Evolutionary conservation across 1,140 invertebrate species (phyloP).

Genomic region (Stenopsyche tienmushanensis): DNA sequence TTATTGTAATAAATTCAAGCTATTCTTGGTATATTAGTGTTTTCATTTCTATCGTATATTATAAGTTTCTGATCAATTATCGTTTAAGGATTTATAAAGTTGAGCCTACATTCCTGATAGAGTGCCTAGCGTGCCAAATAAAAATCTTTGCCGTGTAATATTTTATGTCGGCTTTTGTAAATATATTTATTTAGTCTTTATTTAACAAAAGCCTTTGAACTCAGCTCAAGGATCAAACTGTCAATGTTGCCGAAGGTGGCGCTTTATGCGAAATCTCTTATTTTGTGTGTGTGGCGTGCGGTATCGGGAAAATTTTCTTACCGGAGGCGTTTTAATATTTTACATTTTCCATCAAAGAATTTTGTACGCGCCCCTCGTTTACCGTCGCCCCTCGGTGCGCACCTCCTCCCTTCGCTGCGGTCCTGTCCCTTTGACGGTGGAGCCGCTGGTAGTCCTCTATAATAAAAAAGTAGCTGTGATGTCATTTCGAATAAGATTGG

Average conservation of each 20-base stretch:
- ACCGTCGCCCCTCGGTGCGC: too few relatives aligned
- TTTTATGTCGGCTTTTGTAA: constrained; percentile 18
- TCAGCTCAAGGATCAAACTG: constrained; percentile 34
- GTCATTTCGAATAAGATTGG: constrained; percentile 41
- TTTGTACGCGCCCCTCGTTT: too few relatives aligned
- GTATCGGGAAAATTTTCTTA: constrained; percentile 23
- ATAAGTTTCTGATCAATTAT: too few relatives aligned
- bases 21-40: too few relatives aligned
- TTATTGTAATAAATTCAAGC: too few relatives aligned
- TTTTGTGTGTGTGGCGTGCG: constrained; percentile 21
- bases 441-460: constrained; percentile 17
- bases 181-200: constrained; percentile 39
- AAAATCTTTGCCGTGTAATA: not conserved
- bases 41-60: too few relatives aligned
- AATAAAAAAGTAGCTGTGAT: constrained; percentile 29
- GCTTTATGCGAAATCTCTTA: constrained; percentile 29
- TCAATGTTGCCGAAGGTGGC: constrained; percentile 28
- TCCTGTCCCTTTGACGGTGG: constrained; percentile 10
- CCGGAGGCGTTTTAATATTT: constrained; percentile 32
- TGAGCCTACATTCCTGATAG: too few relatives aligned
- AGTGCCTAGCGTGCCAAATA: too few relatives aligned
- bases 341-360: constrained; percentile 39
- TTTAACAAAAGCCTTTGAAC: constrained; percentile 42
- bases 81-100: too few relatives aligned
- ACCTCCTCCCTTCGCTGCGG: not conserved